Base-by-base conservation (phyloP, 2,113 vertebrate species). In the Junco hyemalis region DNA sequence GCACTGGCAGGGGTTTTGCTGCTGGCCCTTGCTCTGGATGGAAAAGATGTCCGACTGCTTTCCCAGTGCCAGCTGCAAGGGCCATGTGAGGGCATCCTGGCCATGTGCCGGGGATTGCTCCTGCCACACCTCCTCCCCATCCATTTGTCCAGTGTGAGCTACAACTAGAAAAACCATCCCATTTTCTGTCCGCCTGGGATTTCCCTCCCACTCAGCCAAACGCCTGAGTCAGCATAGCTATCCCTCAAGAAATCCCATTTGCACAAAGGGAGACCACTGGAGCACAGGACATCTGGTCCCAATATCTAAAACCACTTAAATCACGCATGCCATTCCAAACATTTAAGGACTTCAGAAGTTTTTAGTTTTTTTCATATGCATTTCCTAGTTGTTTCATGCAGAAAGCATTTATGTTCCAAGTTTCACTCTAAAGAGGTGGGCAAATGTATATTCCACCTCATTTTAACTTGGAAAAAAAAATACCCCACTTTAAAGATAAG, bases 271-370 rank as follows among this genome's bases (percentile, higher is more conserved):
- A 95, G 81, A 82, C 0, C 14, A 84, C 56, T n/a, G 70, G 53
- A 93, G 83, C 42, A 42, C 83, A 64, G 68, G 81, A 95, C 95
- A 97, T 97, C 93, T 97, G 96, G 90, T 97, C 87, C 74, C 90
- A 95, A 95, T 97, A 95, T 93, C 85, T 92, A 66, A 87, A 95
- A 96, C 15, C 90, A 94, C 90, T 95, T 97, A 95, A 97, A 96
- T 95, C 91, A 95, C 22, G 89, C 84, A 87, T 95, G 84, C 38
- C 93, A 96, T 95, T 89, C 86, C 94, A 97, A 95, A 92, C 73
- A 96, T 94, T 95, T 95, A 92, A 92, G 84, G 81, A 92, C 72
- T 81, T 96, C 60, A 92, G 80, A 83, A 83, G 76, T 83, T 90
- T 95, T 86, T 56, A 59, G 72, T 81, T 92, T 84, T 78, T 95